Percentiles rank a stretch among this genome's conserved stretches.
Evolutionary conservation across 2,888 invertebrate species (phyloP).

Genomic region (Trachelus iudaicus): DNA sequence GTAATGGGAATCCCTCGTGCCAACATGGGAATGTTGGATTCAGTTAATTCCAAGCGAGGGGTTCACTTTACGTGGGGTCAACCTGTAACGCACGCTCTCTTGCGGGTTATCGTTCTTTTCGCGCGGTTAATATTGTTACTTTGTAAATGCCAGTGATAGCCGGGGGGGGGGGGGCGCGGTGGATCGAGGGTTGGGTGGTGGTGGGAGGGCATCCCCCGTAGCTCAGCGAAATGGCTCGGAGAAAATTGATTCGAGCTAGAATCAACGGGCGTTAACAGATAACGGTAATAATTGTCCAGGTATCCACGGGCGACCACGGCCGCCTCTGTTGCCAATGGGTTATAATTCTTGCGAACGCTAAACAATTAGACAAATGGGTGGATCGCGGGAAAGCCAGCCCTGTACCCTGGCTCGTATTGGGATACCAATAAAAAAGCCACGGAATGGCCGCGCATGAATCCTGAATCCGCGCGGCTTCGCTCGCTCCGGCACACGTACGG

Average conservation of each 20-base stretch:
- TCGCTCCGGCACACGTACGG: conserved; percentile 27
- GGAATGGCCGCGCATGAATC: conserved; percentile 8
- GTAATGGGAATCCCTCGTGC: neutral
- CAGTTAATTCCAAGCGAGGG: neutral
- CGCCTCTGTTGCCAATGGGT: conserved; percentile 9
- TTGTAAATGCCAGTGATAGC: neutral
- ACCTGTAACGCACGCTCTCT: neutral
- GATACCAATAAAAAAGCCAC: conserved; percentile 11
- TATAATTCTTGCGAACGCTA: conserved; percentile 27
- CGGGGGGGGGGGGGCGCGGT: no score
- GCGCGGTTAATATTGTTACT: neutral
- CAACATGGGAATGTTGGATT: neutral
- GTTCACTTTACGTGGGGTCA: neutral
- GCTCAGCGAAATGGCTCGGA: neutral
- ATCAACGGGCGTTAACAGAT: conserved; percentile 38
- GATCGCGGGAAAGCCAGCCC: conserved; percentile 21
- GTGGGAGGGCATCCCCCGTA: neutral
- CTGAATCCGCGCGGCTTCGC: neutral
- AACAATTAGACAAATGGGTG: conserved; percentile 29
- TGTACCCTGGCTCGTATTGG: conserved; percentile 4
- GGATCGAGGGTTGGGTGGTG: no score
- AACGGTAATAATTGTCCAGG: conserved; percentile 32
- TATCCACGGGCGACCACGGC: neutral
- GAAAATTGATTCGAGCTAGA: conserved; percentile 33
- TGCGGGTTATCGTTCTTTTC: neutral